phyloP scores from a whole-genome alignment of 64 coral and sea anemone genomes.

The Platygyra sinensis region DNA sequence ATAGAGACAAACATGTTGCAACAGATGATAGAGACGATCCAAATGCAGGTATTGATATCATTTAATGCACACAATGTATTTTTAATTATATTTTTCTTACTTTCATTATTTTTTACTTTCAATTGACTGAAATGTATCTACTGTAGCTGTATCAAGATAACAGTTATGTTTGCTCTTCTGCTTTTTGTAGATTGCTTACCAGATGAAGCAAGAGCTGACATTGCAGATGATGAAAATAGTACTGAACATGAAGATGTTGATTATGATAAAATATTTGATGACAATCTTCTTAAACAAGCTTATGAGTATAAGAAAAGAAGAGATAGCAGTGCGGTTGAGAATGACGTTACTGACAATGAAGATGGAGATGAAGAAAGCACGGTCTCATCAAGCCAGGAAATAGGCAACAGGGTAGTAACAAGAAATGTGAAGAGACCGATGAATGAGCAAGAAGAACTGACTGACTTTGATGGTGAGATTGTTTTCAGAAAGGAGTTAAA shows the following conservation, averaged over 20 bases:
- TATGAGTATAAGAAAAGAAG: not conserved
- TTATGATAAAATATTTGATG: conserved; percentile 39
- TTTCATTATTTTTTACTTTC: too few relatives aligned
- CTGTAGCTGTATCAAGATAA: not conserved
- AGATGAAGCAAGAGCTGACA: not conserved
- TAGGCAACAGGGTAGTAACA: not conserved
- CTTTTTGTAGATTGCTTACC: not conserved
- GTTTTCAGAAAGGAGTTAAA: not conserved
- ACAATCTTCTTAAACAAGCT: conserved; percentile 18
- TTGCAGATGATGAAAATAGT: conserved; percentile 2
- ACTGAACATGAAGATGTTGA: conserved; percentile 4
- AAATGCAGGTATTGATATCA: too few relatives aligned
- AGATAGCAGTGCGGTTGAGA: not conserved
- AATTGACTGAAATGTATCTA: too few relatives aligned
- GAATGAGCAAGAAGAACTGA: not conserved
- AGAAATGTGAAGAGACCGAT: not conserved
- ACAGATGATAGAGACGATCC: too few relatives aligned
- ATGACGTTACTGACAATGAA: not conserved
- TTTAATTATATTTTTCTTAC: too few relatives aligned
- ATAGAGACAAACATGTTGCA: too few relatives aligned
- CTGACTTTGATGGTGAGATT: conserved; percentile 27
- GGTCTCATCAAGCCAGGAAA: not conserved
- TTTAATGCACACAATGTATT: too few relatives aligned
- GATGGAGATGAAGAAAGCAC: not conserved
- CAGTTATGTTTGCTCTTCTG: not conserved